phyloP scores from a whole-genome alignment of 2,888 invertebrate species.

The Amblyjoppa proteus region DNA sequence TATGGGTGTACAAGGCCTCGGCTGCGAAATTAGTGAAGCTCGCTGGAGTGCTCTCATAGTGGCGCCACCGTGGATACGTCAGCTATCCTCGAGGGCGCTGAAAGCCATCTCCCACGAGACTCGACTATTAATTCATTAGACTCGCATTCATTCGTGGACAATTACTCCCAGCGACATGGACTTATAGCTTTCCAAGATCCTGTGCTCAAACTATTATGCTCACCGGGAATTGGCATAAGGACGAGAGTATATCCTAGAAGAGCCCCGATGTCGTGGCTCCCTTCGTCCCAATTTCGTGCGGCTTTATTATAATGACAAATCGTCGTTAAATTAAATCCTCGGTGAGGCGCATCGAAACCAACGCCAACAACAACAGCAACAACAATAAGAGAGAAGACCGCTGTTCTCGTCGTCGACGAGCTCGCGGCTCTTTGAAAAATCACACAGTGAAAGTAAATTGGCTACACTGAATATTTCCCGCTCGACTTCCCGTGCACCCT shows the following conservation, averaged over 20 bases:
- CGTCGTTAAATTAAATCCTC: slow-evolving; percentile 8
- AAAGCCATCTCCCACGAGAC: slow-evolving; percentile 57
- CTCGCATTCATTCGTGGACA: slow-evolving; percentile 59
- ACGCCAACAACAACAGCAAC: neutral
- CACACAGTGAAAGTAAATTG: slow-evolving; percentile 68
- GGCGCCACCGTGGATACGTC: slow-evolving; percentile 49
- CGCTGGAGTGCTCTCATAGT: slow-evolving; percentile 40
- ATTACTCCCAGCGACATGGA: slow-evolving; percentile 60
- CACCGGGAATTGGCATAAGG: slow-evolving; percentile 23
- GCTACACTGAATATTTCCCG: slow-evolving; percentile 65
- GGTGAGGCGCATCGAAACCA: neutral
- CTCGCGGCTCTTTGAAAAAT: slow-evolving; percentile 66
- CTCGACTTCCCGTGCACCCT: slow-evolving; percentile 41
- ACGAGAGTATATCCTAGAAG: slow-evolving; percentile 17
- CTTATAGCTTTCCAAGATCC: slow-evolving; percentile 54
- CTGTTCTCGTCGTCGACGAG: neutral
- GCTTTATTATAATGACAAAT: slow-evolving; percentile 24
- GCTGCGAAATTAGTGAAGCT: slow-evolving; percentile 60
- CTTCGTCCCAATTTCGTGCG: neutral
- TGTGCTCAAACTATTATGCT: slow-evolving; percentile 47
- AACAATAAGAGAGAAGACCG: slow-evolving; percentile 22
- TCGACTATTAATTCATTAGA: slow-evolving; percentile 67
- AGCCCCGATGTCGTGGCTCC: neutral
- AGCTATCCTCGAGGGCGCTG: slow-evolving; percentile 44
- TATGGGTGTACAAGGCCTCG: slow-evolving; percentile 31